phyloP scores from a whole-genome alignment of 1,140 invertebrate genomes.

The Drosophila eugracilis region DNA sequence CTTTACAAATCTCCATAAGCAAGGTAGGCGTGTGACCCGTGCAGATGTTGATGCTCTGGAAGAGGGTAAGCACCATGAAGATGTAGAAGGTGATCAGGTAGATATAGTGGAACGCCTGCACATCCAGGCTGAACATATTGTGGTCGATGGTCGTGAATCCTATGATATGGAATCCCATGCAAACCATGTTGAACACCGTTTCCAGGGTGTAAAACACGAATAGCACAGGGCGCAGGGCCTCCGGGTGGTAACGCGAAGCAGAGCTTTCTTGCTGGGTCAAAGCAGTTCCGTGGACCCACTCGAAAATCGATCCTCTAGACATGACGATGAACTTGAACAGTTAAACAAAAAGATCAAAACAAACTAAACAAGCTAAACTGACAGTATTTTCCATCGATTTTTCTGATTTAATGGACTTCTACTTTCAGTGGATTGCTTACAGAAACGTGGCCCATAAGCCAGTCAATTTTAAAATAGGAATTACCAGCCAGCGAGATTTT shows the following conservation, averaged over 20 bases:
- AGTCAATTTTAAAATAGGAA: no score
- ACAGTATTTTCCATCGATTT: no score
- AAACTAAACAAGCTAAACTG: no score
- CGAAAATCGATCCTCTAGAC: no score
- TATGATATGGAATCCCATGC: conserved; percentile 34
- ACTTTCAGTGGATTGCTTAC: no score
- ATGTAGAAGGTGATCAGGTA: conserved; percentile 33
- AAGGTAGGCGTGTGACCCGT: conserved; percentile 26
- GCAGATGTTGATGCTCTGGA: conserved; percentile 46
- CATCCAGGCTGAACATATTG: background rate
- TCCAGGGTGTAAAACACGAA: conserved; percentile 44
- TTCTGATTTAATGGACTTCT: no score
- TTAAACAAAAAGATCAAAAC: no score
- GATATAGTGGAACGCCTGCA: conserved; percentile 7
- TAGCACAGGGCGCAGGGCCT: conserved; percentile 27
- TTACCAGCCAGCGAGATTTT: no score
- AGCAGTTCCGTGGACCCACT: no score
- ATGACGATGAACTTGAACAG: no score
- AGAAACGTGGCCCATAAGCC: no score
- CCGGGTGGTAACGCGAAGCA: background rate
- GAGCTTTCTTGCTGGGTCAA: no score
- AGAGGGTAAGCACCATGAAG: conserved; percentile 40
- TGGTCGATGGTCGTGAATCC: conserved; percentile 18
- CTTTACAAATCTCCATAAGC: conserved; percentile 17
- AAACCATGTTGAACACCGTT: conserved; percentile 32